phyloP scores from a whole-genome alignment of 1,140 invertebrate species.

The Mercenaria mercenaria region DNA sequence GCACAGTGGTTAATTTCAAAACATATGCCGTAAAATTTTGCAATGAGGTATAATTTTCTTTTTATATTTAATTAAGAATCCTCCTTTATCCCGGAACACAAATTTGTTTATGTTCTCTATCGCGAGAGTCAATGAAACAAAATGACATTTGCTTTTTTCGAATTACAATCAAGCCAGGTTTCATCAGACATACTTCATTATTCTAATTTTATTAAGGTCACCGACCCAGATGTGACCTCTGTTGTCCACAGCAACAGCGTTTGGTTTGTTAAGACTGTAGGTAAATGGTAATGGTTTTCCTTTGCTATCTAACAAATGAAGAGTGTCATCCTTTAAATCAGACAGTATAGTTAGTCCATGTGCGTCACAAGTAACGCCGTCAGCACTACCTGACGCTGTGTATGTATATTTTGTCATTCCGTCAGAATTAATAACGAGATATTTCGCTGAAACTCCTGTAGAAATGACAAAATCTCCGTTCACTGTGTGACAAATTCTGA shows the following conservation, averaged over 20 bases:
- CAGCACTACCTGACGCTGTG: constrained; percentile 53
- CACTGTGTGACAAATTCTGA: constrained; percentile 49
- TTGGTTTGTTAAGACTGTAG: constrained; percentile 59
- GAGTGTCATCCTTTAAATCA: constrained; percentile 56
- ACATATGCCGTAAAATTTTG: background rate
- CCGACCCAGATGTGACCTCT: constrained; percentile 57
- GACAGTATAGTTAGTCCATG: constrained; percentile 54
- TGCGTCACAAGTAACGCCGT: constrained; percentile 59
- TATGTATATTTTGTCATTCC: constrained; percentile 55
- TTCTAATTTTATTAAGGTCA: constrained; percentile 51
- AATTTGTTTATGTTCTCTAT: background rate
- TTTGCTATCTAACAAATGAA: constrained; percentile 58
- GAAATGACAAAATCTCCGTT: constrained; percentile 64
- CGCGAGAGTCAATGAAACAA: background rate
- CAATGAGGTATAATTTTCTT: background rate
- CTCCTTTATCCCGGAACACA: background rate
- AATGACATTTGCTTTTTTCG: background rate
- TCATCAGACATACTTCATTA: constrained; percentile 58
- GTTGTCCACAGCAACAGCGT: constrained; percentile 58
- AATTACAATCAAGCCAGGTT: background rate
- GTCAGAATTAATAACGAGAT: constrained; percentile 49
- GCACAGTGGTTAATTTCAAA: too few species aligned
- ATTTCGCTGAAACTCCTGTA: constrained; percentile 32
- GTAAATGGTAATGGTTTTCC: constrained; percentile 61
- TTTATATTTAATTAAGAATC: background rate